These are phyloP conservation scores for Ptilodon capucinus DNA, from an alignment of 2,888 invertebrate species.

Conservation along the genomic window DNA sequence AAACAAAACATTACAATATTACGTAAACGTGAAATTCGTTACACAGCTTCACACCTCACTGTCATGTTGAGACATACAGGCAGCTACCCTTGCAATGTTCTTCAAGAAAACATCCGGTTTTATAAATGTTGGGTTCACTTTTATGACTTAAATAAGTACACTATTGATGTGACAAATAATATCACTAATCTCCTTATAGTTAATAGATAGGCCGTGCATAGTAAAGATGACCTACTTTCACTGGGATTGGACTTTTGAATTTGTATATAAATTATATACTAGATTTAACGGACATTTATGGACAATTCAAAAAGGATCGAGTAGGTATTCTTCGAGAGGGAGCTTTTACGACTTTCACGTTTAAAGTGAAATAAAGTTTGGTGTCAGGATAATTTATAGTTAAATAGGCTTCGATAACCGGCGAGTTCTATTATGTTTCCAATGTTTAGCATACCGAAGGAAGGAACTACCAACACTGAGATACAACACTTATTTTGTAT, in stretches of 20 bases:
- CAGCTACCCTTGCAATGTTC: background rate
- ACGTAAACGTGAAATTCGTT: slow-evolving; percentile 24
- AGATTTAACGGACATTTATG: slow-evolving; percentile 16
- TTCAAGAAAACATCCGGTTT: background rate
- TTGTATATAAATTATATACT: slow-evolving; percentile 17
- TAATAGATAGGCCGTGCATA: slow-evolving; percentile 29
- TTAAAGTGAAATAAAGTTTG: background rate
- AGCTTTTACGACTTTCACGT: slow-evolving; percentile 14
- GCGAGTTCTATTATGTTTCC: background rate
- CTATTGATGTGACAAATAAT: background rate
- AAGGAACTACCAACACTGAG: background rate
- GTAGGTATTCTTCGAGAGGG: slow-evolving; percentile 18
- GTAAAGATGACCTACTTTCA: slow-evolving; percentile 57
- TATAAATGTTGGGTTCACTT: background rate
- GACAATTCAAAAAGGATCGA: slow-evolving; percentile 18
- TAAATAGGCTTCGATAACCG: background rate
- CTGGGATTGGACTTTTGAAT: slow-evolving; percentile 32
- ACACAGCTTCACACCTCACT: slow-evolving; percentile 13
- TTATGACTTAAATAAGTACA: background rate
- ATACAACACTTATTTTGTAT: background rate
- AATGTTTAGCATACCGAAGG: background rate
- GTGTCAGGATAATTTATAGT: background rate
- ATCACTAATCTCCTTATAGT: background rate
- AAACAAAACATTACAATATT: slow-evolving; percentile 20
- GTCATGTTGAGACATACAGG: slow-evolving; percentile 2